Percentiles rank a stretch among this genome's conserved stretches.
Evolutionary conservation across 2,888 invertebrate species (phyloP).

Genomic region (Nemotelus nigrinus): DNA sequence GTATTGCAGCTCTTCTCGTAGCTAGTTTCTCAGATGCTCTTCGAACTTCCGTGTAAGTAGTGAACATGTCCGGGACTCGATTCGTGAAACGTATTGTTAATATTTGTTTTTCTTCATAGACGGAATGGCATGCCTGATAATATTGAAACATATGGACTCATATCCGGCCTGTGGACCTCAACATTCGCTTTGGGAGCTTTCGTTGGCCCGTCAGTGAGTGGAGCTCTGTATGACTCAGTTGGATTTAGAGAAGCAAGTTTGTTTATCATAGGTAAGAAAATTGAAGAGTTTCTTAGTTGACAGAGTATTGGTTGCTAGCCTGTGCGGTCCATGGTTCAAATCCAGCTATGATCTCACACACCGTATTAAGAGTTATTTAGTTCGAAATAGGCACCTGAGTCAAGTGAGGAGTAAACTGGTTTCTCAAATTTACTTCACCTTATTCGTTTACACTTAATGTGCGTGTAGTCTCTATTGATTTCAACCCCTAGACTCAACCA

Average conservation of each 20-base stretch:
- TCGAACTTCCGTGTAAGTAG: constrained; percentile 79
- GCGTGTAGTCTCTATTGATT: too few relatives aligned
- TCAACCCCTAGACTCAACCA: too few relatives aligned
- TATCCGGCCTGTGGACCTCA: constrained; percentile 91
- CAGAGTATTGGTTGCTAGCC: too few relatives aligned
- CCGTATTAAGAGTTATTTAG: too few relatives aligned
- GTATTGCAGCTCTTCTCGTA: constrained; percentile 85
- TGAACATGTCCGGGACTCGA: neutral
- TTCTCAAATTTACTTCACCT: too few relatives aligned
- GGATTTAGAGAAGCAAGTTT: constrained; percentile 77
- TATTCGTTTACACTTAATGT: too few relatives aligned
- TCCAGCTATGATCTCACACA: neutral
- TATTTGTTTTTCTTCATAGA: constrained; percentile 62
- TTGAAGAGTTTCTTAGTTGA: too few relatives aligned
- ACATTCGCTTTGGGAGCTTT: constrained; percentile 89
- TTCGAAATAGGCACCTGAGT: too few relatives aligned
- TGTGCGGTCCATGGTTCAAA: too few relatives aligned
- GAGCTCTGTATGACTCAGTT: constrained; percentile 77
- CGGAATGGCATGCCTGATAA: constrained; percentile 82
- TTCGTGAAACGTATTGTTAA: neutral
- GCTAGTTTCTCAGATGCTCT: constrained; percentile 88
- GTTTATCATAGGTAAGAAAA: constrained; percentile 69
- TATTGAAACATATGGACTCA: constrained; percentile 87
- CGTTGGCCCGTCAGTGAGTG: constrained; percentile 81
- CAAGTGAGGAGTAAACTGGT: too few relatives aligned